Base-by-base conservation (phyloP, 2,888 invertebrate species). In the Onthophagus sagittarius region DNA sequence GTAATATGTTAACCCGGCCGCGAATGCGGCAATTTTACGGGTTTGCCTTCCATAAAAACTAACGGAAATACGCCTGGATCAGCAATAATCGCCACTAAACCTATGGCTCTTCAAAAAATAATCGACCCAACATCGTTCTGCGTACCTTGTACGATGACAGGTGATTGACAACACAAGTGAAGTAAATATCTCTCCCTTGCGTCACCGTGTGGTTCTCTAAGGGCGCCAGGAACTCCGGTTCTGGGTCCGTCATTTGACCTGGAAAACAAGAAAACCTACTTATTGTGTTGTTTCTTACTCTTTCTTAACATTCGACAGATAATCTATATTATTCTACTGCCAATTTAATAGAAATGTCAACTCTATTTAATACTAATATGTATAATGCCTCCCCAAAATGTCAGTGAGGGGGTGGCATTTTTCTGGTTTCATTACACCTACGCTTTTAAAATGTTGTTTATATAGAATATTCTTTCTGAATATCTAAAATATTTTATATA, bases 81-180 rank as follows among this genome's bases (percentile, higher is more conserved):
- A 81, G 80, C 80, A 78, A 79, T 80, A 79, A 79, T 73, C 73
- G 70, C 2, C 32, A 32, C 63, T 13, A 33, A 13, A 71, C 70
- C 70, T 23, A 32, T 23, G 15, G n/a, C 31, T n/a, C 67, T n/a
- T 5, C 23, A 23, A 23, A 23, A 32, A 67, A 23, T 3, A 64
- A 15, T 23, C 9, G 15, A 11, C 64, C 64, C 9, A 14, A 13
- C 13, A 33, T 15, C 32, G 13, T 23, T 71, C 71, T 62, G 11
- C 69, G 88, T 88, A 96, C 96, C 91, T 94, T 93, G 86, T 94
- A 95, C 82, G 91, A 89, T 78, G 93, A 94, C 79, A 96, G 90
- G 86, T 96, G 93, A 86, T 95, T 95, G 83, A 96, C 96, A 80
- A 95, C 93, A 84, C 96, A 96, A 71, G 95, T 95, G 86, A 96